Base-by-base conservation (phyloP, 1,140 invertebrate genomes). In the Frieseomelitta varia region DNA sequence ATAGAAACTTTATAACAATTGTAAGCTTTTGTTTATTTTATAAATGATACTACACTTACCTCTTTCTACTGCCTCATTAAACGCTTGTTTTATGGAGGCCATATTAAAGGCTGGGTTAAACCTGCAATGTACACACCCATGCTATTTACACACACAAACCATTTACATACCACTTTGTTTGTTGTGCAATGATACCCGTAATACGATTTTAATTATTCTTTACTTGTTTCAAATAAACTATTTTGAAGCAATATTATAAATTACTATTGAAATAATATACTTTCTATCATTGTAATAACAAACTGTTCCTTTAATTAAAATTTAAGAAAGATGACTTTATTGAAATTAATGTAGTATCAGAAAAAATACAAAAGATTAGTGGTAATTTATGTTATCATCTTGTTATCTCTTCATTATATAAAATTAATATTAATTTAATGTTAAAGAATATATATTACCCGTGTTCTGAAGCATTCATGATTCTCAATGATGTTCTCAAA, bases 41-140 rank as follows among this genome's bases (percentile, higher is more conserved):
- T 67, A 47, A 47, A 58, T 56, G 27, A 51, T 53, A 69, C 58
- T 79, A 85, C 90, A 94, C 93, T 83, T 85, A 98, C 97, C 97
- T 97, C 97, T 96, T 95, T 98, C 98, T 79, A 98, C 97, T 84
- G 97, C 97, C 95, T 98, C 98, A 96, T 98, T 98, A 95, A 98
- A 97, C 90, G 98, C 98, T 96, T 98, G 98, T 92, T 98, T 98
- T 95, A 98, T 98, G 90, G 97, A 97, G 94, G 97, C 97, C 96
- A 98, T 98, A 94, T 98, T 98, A 96, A 98, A 97, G 91, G 97
- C 97, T 95, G 97, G 97, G 96, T 98, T 98, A 95, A 98, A 98
- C 96, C 97, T 98, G 95, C 81, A 96, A 93, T 92, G 91, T 88
- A 90, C 91, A 93, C 90, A 92, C 88, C 75, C 91, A 92, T 91